Conservation (phyloP, 2,888 invertebrate species). For the Pelosia muscerda region DNA sequence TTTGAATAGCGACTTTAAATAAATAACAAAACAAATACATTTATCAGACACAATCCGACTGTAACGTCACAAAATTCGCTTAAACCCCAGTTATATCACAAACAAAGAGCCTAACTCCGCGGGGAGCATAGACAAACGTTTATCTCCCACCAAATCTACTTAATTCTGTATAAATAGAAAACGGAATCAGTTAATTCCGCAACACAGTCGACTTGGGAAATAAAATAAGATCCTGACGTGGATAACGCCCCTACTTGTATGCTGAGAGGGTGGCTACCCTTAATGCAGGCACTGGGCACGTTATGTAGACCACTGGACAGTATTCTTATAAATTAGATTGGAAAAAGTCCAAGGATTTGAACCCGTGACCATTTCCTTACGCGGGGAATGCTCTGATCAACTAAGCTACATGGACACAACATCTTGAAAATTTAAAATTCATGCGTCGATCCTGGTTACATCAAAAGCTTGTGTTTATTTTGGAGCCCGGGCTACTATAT, state of each 20-base stretch:
- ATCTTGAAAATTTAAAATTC: too few species aligned
- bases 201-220: constrained; percentile 20
- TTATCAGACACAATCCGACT: neutral
- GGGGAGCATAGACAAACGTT: neutral
- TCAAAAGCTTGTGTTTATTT: too few species aligned
- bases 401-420: too few species aligned
- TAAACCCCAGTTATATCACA: neutral
- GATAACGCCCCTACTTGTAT: constrained; percentile 16
- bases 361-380: too few species aligned
- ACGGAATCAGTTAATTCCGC: constrained; percentile 20
- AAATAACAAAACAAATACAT: neutral
- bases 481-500: too few species aligned
- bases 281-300: too few species aligned
- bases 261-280: neutral
- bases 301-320: neutral
- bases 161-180: constrained; percentile 20
- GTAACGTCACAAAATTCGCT: neutral
- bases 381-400: too few species aligned
- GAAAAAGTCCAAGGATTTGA: too few species aligned
- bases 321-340: neutral
- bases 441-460: too few species aligned
- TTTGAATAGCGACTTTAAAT: too few species aligned
- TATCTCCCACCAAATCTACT: constrained; percentile 13
- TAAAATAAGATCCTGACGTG: constrained; percentile 16
- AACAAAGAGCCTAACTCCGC: neutral